phyloP scores from a whole-genome alignment of 2,888 invertebrate species.

The Bellardia pandia region DNA sequence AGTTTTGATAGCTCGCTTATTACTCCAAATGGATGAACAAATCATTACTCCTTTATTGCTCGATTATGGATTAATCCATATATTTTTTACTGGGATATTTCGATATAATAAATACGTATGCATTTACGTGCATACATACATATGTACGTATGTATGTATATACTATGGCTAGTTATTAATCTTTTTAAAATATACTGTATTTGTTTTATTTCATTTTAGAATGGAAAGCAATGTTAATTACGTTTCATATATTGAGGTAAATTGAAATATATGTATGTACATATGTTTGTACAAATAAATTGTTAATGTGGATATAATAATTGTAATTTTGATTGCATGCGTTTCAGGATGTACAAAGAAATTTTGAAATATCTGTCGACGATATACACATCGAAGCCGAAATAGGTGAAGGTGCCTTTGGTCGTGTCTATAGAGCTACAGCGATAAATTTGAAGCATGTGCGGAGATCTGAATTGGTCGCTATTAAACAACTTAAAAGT shows the following conservation, averaged over 20 bases:
- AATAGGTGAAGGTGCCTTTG: constrained; percentile 91
- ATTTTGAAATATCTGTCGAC: constrained; percentile 81
- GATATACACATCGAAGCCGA: constrained; percentile 82
- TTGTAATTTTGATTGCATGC: neutral
- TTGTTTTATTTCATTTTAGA: constrained; percentile 76
- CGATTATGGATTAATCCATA: too few relatives aligned
- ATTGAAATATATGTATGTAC: too few relatives aligned
- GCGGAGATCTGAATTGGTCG: constrained; percentile 86
- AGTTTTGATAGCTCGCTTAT: too few relatives aligned
- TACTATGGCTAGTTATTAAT: neutral
- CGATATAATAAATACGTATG: too few relatives aligned
- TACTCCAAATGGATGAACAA: too few relatives aligned
- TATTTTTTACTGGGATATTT: too few relatives aligned
- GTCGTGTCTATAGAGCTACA: constrained; percentile 88
- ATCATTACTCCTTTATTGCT: too few relatives aligned
- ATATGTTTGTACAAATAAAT: too few relatives aligned
- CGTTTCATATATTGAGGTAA: constrained; percentile 74
- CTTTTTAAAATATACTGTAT: neutral
- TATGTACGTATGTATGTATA: too few relatives aligned
- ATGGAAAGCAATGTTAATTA: constrained; percentile 86
- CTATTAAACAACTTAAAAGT: constrained; percentile 91
- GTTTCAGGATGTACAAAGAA: constrained; percentile 2
- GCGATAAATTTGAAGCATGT: constrained; percentile 85
- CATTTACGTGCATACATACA: too few relatives aligned
- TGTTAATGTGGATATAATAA: neutral